These are phyloP conservation scores for Eustalomyia histrio DNA, from an alignment of 2,888 invertebrate species.

Conservation along the genomic window DNA sequence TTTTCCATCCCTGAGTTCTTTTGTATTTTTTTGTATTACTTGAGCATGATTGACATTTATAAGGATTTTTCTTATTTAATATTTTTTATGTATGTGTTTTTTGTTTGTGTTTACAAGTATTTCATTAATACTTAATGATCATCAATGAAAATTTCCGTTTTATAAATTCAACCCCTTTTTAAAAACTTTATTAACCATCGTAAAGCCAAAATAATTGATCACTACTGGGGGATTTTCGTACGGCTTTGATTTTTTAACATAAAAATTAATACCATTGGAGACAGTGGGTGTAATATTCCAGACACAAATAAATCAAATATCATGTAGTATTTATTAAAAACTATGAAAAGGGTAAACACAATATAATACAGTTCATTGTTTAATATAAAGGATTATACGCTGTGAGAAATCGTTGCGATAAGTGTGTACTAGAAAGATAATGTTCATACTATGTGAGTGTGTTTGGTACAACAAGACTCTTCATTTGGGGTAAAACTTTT, in stretches of 20 bases:
- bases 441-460: too few relatives aligned
- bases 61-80: slow-evolving; percentile 60
- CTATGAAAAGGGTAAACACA: slow-evolving; percentile 1
- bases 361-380: slow-evolving; percentile 23
- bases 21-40: slow-evolving; percentile 50
- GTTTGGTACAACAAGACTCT: too few relatives aligned
- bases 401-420: too few relatives aligned
- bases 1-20: slow-evolving; percentile 23
- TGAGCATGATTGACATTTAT: slow-evolving; percentile 73
- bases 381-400: neutral
- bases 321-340: neutral
- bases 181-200: slow-evolving; percentile 1
- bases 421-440: too few relatives aligned
- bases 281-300: neutral
- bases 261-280: slow-evolving; percentile 31
- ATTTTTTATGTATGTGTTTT: slow-evolving; percentile 45
- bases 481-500: too few relatives aligned
- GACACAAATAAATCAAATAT: neutral
- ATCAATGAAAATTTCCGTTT: neutral
- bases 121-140: slow-evolving; percentile 5
- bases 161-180: slow-evolving; percentile 14
- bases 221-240: slow-evolving; percentile 39
- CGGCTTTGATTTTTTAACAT: slow-evolving; percentile 12
- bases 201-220: slow-evolving; percentile 47
- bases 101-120: slow-evolving; percentile 7